Conservation (phyloP, 2,113 vertebrate genomes). For the Platysternon megacephalum region DNA sequence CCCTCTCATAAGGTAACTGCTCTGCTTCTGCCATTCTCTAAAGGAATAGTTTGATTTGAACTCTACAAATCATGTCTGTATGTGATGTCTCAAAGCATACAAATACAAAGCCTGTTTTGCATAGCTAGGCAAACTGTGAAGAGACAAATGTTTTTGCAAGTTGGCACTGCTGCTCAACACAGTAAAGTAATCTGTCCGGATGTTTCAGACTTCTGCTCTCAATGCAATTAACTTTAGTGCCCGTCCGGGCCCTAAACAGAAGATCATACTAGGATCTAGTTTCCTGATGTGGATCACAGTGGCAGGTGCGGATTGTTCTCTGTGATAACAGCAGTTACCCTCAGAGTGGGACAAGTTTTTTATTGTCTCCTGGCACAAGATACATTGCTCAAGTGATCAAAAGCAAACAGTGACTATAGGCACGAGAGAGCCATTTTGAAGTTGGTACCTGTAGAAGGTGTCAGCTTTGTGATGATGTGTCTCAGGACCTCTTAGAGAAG, state of each 20-base stretch:
- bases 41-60: background rate
- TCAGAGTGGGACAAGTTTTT: background rate
- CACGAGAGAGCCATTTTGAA: background rate
- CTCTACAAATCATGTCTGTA: accelerated
- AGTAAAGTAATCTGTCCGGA: accelerated
- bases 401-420: background rate
- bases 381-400: background rate
- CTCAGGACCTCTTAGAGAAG: background rate
- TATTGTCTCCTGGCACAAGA: background rate
- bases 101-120: background rate
- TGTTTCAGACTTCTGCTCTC: background rate
- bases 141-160: background rate
- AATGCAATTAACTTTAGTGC: background rate
- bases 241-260: background rate
- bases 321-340: background rate
- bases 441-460: background rate
- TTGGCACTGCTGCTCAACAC: accelerated
- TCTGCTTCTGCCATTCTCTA: background rate
- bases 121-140: background rate
- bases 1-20: background rate
- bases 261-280: background rate
- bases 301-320: background rate
- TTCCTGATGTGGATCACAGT: background rate
- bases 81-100: background rate
- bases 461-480: background rate